These are phyloP conservation scores for Paralvinella palmiformis DNA, from an alignment of 1,140 invertebrate genomes.

Conservation along the genomic window DNA sequence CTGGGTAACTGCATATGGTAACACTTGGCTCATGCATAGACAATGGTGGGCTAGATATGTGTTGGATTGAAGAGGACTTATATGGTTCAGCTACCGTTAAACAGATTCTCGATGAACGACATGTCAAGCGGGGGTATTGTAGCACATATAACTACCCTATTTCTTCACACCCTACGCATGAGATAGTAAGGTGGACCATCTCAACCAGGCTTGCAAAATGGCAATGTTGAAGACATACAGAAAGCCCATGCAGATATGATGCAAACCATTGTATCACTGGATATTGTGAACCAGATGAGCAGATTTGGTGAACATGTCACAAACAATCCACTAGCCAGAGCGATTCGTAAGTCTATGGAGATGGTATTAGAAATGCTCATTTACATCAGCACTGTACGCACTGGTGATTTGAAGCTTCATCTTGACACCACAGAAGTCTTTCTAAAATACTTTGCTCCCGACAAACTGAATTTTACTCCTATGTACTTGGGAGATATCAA, in stretches of 20 bases:
- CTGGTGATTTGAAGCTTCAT: background rate
- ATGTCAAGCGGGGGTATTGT: too few relatives aligned
- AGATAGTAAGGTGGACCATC: too few relatives aligned
- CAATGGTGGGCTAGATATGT: too few relatives aligned
- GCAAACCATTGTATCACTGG: background rate
- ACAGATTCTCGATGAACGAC: too few relatives aligned
- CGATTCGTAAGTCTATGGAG: background rate
- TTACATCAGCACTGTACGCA: background rate
- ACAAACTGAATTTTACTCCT: conserved; percentile 1
- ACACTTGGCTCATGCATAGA: too few relatives aligned
- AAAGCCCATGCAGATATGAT: conserved; percentile 1
- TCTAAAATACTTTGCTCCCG: conserved; percentile 1
- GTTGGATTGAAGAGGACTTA: too few relatives aligned
- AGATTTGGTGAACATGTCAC: background rate
- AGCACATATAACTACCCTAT: too few relatives aligned
- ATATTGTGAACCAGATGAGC: background rate
- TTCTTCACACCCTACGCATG: too few relatives aligned
- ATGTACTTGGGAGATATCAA: background rate
- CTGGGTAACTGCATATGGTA: too few relatives aligned
- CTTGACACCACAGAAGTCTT: background rate
- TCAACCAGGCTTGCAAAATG: too few relatives aligned
- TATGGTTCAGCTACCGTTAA: too few relatives aligned
- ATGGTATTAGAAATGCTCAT: conserved; percentile 6
- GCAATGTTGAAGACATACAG: background rate
- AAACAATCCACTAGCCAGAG: background rate